These are phyloP conservation scores for Drepanosiphum platanoidis DNA, from an alignment of 2,888 invertebrate species.

Conservation along the genomic window DNA sequence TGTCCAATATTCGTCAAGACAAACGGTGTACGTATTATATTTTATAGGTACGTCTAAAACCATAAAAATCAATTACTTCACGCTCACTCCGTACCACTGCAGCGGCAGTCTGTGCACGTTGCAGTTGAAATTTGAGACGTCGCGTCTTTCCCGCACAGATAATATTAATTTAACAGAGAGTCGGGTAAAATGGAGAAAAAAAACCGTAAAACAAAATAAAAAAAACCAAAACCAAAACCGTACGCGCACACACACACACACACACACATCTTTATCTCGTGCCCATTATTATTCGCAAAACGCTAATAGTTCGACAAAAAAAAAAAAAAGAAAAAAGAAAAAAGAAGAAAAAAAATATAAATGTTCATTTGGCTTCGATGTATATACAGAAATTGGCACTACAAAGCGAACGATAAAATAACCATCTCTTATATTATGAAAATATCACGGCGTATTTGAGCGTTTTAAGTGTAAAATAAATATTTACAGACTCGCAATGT, in stretches of 20 bases:
- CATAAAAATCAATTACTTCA: slow-evolving; percentile 41
- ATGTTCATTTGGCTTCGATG: slow-evolving; percentile 6
- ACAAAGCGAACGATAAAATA: slow-evolving; percentile 23
- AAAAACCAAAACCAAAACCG: neutral
- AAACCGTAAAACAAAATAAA: slow-evolving; percentile 4
- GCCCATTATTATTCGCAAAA: neutral
- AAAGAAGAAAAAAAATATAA: too few relatives aligned
- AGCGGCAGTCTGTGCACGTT: neutral
- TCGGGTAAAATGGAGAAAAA: neutral
- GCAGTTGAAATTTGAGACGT: slow-evolving; percentile 21
- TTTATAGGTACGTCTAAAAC: neutral
- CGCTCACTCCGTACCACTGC: neutral
- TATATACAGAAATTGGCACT: slow-evolving; percentile 43
- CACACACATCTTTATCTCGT: too few relatives aligned
- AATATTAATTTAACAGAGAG: neutral
- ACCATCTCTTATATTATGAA: neutral
- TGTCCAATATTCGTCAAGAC: slow-evolving; percentile 25
- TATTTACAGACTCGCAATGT: slow-evolving; percentile 35
- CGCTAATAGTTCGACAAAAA: neutral
- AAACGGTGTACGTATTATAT: neutral
- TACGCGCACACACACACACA: neutral
- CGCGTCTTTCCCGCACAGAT: neutral
- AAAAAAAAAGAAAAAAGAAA: too few relatives aligned
- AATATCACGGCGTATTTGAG: slow-evolving; percentile 3
- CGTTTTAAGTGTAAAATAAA: slow-evolving; percentile 40